Base-by-base conservation (phyloP, 2,888 invertebrate genomes). In the Ophion slaviceki region DNA sequence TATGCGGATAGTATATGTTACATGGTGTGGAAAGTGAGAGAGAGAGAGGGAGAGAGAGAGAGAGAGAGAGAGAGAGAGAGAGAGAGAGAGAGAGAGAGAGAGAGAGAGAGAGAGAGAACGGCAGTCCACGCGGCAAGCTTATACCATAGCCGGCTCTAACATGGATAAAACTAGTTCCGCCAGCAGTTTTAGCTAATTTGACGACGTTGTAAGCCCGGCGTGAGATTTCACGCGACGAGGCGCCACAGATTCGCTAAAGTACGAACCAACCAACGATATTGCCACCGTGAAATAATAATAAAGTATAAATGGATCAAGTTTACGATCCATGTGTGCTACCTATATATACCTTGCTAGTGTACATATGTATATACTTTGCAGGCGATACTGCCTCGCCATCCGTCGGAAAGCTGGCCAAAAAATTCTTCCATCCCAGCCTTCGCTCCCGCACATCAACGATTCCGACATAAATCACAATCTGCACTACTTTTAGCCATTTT, bases 251-350 rank as follows among this genome's bases (percentile, higher is more conserved):
- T 76, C 57, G 36, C 78, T 20, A 59, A 68, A 82, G 77, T 83
- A 74, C 76, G 64, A 64, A 64, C 61, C 90, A 91, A 89, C 89
- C 90, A 86, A 90, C 91, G 91, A 92, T 93, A 93, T 93, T 93
- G 92, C 93, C 86, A 87, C 89, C 89, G 91, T 92, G 92, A 94
- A 93, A 94, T 93, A 93, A 94, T 93, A 93, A 94, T 93, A 94
- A 94, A 94, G 90, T 92, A 92, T 92, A 92, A 93, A 93, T 91
- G 93, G 93, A 93, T 94, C 93, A 93, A 91, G 91, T 93, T 93
- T 93, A 93, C 90, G 91, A 90, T 86, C 68, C 47, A 10, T 86
- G 88, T 82, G 88, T 88, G 89, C 89, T 68, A 20, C 59, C 17
- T 32, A 24, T 40, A 24, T 47, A 87, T 89, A 88, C 87, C 87